phyloP scores from a whole-genome alignment of 2,888 invertebrate species.

The Leptogaster cylindrica region DNA sequence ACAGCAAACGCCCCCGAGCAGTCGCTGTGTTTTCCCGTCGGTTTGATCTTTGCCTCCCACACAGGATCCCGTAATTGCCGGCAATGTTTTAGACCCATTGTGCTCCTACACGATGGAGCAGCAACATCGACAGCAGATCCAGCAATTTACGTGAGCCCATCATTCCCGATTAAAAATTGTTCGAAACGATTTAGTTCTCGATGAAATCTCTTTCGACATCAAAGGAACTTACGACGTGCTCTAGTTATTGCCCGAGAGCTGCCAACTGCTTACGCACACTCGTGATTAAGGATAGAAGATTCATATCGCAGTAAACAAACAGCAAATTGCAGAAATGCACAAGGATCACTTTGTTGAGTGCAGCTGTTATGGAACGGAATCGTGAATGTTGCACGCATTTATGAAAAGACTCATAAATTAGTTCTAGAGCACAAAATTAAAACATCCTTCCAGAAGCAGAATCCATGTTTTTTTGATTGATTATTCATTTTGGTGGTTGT shows the following conservation, averaged over 20 bases:
- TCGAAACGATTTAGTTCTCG: neutral
- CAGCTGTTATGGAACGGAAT: no score
- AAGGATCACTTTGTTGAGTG: no score
- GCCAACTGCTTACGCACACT: neutral
- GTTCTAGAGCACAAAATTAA: no score
- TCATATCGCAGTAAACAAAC: conserved; percentile 15
- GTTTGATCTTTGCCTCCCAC: conserved; percentile 21
- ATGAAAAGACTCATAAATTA: no score
- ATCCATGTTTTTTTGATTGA: no score
- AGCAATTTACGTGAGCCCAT: neutral
- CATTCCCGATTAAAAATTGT: conserved; percentile 3
- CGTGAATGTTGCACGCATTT: no score
- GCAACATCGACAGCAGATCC: neutral
- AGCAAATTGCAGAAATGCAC: conserved; percentile 28
- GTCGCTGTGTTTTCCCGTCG: neutral
- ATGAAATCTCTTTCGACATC: neutral
- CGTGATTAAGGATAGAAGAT: conserved; percentile 9
- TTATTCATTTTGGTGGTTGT: no score
- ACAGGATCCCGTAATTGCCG: conserved; percentile 1
- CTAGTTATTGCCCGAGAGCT: neutral
- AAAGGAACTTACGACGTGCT: neutral
- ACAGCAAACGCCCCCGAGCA: neutral
- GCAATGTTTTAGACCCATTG: conserved; percentile 18
- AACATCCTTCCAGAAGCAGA: no score
- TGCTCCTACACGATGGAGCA: neutral